Evolutionary conservation across 2,113 vertebrate genomes (phyloP), one percentile per base, ranked within the genome.

Genomic region (Myocastor coypus): DNA sequence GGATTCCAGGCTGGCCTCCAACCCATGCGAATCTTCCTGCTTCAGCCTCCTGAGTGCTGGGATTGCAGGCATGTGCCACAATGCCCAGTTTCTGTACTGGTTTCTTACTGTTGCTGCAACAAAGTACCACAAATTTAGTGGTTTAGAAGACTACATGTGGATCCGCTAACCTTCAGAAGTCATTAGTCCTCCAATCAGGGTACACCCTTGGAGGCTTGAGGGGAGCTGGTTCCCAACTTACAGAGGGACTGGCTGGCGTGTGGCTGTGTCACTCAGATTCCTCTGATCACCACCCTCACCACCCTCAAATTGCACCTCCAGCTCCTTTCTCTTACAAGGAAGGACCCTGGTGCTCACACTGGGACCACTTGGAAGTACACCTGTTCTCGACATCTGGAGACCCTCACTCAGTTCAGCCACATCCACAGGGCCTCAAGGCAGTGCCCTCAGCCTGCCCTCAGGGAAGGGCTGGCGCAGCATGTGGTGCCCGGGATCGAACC

Each of bases 351-450:
- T 78, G n/a, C 57, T 80, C 42, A 92, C 16, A 46, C 3, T 83
- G 30, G n/a, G 30, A 42, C 40, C 81, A 92, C 1, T 20, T 87
- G 69, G 55, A 59, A 73, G 85, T 50, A 50, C 68, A 89, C 26
- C 26, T 46, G 22, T 17, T 82, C 17, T 85, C 12, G 14, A 8
- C 30, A 46, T 17, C 64, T 50, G 24, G 55, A 63, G 14, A 63
- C 6, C 63, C n/a, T 83, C 61, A 81, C n/a, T 83, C 61, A 81
- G 61, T 34, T 94, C 40, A 91, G 19, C 55, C 57, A 87, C 22
- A 59, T 5, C 34, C 81, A 16, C 30, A 57, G 22, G 81, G 37
- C 37, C 5, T 46, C 32, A 81, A 40, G 37, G 34, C 40, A 17
- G 50, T 34, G 46, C 40, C 46, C n/a, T n/a, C n/a, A n/a, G n/a